Evolutionary conservation across 2,113 vertebrate species (phyloP).

Genomic region (Donacobius atricapilla): DNA sequence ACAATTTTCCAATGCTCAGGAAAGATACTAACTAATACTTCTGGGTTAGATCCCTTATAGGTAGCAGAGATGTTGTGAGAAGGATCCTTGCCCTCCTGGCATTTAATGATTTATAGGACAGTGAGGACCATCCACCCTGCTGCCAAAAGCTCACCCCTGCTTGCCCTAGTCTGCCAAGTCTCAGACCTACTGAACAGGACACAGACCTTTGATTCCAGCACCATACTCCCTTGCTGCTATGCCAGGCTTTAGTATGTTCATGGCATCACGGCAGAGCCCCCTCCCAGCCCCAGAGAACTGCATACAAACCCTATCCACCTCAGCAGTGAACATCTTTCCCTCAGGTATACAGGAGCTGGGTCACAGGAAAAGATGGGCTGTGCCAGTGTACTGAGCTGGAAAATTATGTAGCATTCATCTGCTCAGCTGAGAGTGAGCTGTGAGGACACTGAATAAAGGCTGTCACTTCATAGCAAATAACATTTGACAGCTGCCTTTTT

Average conservation of each 20-base stretch:
- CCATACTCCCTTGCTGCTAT: fast-evolving
- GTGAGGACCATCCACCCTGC: not conserved
- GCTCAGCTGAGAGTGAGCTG: fast-evolving
- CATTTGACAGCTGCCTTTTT: not conserved
- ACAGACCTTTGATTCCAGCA: not conserved
- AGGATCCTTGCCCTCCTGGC: not conserved
- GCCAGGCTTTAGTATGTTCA: not conserved
- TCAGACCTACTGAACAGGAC: not conserved
- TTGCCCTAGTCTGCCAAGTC: not conserved
- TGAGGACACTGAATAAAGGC: not conserved
- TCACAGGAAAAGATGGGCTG: not conserved
- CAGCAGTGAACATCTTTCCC: not conserved
- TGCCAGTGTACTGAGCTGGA: not conserved
- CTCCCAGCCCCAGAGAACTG: not conserved
- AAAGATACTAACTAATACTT: not conserved
- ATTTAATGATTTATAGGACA: not conserved
- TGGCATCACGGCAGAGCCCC: not conserved
- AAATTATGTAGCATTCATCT: not conserved
- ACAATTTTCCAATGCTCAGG: not conserved
- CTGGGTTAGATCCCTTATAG: not conserved
- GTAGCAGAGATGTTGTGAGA: not conserved
- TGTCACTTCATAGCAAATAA: not conserved
- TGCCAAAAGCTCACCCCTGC: not conserved
- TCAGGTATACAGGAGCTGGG: not conserved
- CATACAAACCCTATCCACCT: not conserved